Conservation (phyloP, 2,113 vertebrate genomes). For the Promerops cafer region DNA sequence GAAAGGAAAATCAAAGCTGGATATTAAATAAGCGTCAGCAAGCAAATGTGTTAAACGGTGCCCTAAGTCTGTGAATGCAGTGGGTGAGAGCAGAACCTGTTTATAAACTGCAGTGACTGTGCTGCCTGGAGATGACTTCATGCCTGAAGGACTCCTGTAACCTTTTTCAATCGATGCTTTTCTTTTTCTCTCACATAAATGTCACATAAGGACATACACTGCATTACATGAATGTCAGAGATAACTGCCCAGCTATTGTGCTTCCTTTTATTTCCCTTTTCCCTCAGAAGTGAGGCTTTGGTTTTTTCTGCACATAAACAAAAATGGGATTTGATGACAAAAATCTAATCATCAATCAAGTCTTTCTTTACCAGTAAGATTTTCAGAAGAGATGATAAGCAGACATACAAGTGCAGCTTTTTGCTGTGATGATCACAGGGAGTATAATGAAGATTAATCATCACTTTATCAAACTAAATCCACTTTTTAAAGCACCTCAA, state of each 20-base stretch:
- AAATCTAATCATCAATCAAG: not conserved
- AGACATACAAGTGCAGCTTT: not conserved
- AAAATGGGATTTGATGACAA: not conserved
- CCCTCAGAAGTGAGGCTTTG: not conserved
- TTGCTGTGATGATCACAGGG: not conserved
- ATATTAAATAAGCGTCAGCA: not conserved
- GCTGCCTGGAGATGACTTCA: conserved; percentile 18
- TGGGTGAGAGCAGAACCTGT: not conserved
- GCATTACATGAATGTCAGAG: not conserved
- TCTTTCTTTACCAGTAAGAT: not conserved
- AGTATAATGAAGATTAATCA: conserved; percentile 14
- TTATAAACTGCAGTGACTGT: not conserved
- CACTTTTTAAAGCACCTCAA: not conserved
- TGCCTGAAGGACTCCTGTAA: conserved; percentile 23
- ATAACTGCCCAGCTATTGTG: not conserved
- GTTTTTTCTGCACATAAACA: not conserved
- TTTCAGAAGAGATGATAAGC: not conserved
- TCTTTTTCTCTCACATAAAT: not conserved
- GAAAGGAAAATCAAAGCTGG: not conserved
- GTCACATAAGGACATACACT: not conserved
- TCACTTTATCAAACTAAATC: not conserved
- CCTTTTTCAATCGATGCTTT: not conserved
- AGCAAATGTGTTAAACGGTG: not conserved
- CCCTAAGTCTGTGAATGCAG: not conserved
- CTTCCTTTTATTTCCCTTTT: not conserved